Evolutionary conservation across 2,888 invertebrate species (phyloP).

Genomic region (Lepas anatifera): DNA sequence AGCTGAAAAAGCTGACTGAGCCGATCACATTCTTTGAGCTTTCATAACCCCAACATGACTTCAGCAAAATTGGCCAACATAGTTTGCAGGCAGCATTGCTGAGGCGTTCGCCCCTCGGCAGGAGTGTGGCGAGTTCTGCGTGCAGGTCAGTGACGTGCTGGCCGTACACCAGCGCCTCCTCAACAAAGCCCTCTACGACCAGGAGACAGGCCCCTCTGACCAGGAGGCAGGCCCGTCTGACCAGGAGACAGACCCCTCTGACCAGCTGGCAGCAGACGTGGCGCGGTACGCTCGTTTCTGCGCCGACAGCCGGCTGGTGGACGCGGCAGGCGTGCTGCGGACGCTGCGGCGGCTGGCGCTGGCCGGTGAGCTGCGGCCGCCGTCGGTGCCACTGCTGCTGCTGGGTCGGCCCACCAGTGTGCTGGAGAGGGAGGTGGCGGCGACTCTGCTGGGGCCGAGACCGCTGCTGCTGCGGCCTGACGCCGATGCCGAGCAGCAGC

Average conservation of each 20-base stretch:
- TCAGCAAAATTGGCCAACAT: no score
- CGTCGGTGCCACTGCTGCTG: neutral
- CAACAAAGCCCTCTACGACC: neutral
- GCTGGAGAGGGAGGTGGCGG: neutral
- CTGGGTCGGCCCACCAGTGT: neutral
- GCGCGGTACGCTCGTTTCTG: no score
- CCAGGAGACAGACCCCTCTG: no score
- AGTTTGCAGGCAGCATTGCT: no score
- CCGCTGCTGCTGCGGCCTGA: neutral
- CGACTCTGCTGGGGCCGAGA: neutral
- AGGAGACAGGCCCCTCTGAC: neutral
- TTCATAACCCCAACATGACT: no score
- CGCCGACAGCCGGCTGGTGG: neutral
- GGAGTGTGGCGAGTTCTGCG: constrained; percentile 22
- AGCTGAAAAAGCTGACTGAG: no score
- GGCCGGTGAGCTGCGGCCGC: neutral
- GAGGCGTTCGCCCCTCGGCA: no score
- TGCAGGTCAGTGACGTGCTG: constrained; percentile 22
- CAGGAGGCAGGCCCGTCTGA: neutral
- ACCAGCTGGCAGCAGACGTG: no score
- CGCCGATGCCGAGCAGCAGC: neutral
- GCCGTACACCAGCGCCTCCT: constrained; percentile 6
- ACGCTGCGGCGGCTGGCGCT: neutral
- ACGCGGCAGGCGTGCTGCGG: neutral
- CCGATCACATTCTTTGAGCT: no score